Conservation (phyloP, 2,113 vertebrate species). For the Carassius auratus region DNA sequence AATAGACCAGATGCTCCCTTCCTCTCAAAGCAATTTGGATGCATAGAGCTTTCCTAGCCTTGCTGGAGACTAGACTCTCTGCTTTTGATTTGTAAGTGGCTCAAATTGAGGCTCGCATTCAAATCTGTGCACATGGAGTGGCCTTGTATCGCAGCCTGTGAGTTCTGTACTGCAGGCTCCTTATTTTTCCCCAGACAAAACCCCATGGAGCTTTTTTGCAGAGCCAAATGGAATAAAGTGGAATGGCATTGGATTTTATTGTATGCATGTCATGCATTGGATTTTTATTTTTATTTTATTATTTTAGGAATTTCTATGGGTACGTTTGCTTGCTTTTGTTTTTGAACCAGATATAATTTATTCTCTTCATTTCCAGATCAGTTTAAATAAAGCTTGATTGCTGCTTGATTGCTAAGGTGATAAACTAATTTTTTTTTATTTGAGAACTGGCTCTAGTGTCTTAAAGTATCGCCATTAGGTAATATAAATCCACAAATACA, state of each 20-base stretch:
- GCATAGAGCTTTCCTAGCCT: conserved; percentile 58
- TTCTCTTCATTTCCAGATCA: background rate
- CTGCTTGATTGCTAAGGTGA: background rate
- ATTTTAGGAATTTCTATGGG: conserved; percentile 26
- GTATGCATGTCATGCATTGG: conserved; percentile 38
- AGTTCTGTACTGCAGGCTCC: conserved; percentile 45
- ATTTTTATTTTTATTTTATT: background rate
- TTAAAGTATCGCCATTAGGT: background rate
- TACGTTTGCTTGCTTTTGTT: conserved; percentile 16
- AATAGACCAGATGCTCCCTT: conserved; percentile 64
- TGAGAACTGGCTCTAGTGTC: too few species aligned
- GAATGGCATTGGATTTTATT: conserved; percentile 53
- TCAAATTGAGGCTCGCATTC: conserved; percentile 62
- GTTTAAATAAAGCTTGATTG: conserved; percentile 14
- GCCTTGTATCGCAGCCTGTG: conserved; percentile 49
- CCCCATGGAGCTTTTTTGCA: conserved; percentile 55
- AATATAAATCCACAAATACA: background rate
- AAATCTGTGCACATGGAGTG: conserved; percentile 57
- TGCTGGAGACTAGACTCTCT: conserved; percentile 54
- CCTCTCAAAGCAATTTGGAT: conserved; percentile 64
- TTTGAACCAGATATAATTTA: conserved; percentile 37
- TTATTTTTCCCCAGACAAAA: conserved; percentile 56
- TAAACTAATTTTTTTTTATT: background rate
- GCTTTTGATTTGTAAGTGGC: conserved; percentile 62
- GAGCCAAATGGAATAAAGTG: conserved; percentile 55